These are phyloP conservation scores for Campylomormyrus tamandua DNA, from an alignment of 2,113 vertebrate species.

Conservation along the genomic window DNA sequence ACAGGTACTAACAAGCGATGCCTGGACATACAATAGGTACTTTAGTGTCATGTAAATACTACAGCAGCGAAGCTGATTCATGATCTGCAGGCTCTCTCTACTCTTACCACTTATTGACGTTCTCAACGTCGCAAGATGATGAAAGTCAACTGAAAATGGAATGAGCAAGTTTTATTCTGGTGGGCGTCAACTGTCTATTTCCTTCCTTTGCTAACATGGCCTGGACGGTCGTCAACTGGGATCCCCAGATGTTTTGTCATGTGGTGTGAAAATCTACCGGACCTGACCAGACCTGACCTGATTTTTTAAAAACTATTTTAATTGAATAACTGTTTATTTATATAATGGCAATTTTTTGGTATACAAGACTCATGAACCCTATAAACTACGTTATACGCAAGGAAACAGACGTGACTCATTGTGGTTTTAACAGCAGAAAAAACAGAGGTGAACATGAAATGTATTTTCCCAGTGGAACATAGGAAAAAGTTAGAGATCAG, in stretches of 20 bases:
- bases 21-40: constrained; percentile 18
- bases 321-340: background rate
- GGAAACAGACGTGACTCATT: background rate
- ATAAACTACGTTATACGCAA: background rate
- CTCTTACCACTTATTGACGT: background rate
- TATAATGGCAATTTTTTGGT: background rate
- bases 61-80: background rate
- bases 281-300: background rate
- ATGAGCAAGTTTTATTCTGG: background rate
- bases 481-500: background rate
- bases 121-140: background rate
- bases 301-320: background rate
- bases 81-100: background rate
- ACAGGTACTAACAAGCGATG: constrained; percentile 25
- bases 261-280: background rate
- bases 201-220: no score
- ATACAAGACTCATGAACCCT: background rate
- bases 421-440: background rate
- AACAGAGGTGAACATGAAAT: background rate
- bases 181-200: background rate
- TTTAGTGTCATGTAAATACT: background rate
- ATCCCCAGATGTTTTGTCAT: background rate
- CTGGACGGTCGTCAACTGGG: background rate
- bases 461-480: background rate
- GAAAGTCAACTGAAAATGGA: background rate